These are phyloP conservation scores for Coptodon rendalli DNA, from an alignment of 2,113 vertebrate genomes.

Conservation along the genomic window DNA sequence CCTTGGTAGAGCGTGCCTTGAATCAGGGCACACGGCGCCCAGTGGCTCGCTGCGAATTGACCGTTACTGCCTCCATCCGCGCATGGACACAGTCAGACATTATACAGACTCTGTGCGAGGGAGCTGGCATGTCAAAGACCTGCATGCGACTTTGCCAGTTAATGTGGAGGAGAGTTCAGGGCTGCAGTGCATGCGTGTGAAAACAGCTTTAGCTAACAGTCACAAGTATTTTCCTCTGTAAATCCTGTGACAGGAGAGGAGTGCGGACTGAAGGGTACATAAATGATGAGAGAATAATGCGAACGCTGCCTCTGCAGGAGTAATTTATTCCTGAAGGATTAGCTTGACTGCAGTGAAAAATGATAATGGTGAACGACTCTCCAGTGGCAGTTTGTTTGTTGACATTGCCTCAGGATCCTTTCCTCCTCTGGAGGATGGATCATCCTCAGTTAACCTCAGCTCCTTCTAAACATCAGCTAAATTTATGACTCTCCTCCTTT, in stretches of 20 bases:
- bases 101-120: neutral
- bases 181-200: neutral
- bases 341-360: slow-evolving; percentile 28
- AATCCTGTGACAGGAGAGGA: neutral
- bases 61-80: neutral
- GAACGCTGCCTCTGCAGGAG: neutral
- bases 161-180: neutral
- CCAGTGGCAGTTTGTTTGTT: slow-evolving; percentile 37
- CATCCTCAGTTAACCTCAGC: slow-evolving; percentile 29
- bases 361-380: slow-evolving; percentile 11
- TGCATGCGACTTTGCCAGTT: neutral
- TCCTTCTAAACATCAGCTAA: slow-evolving; percentile 2
- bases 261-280: neutral
- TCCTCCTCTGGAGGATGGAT: slow-evolving; percentile 24
- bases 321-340: slow-evolving; percentile 16
- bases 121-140: neutral
- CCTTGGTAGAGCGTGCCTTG: neutral
- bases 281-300: neutral
- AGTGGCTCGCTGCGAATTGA: neutral
- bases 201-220: neutral
- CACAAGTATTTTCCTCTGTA: neutral
- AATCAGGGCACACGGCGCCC: neutral
- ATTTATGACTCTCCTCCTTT: slow-evolving; percentile 33
- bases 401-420: slow-evolving; percentile 23
- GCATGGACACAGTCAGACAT: neutral